phyloP scores from a whole-genome alignment of 1,140 invertebrate species.

The Nephila pilipes region DNA sequence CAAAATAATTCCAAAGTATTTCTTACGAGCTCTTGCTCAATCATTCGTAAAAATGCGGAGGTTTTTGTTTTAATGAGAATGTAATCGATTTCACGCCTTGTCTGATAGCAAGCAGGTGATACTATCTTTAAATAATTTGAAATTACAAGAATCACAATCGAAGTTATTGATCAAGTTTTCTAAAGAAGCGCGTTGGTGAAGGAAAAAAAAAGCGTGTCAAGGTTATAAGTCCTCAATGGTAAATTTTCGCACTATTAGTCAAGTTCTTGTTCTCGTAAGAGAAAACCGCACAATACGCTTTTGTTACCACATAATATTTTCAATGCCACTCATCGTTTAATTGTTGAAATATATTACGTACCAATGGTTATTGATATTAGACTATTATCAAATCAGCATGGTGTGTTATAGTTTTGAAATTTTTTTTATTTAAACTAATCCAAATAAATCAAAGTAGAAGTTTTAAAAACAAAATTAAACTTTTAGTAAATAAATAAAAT shows the following conservation, averaged over 20 bases:
- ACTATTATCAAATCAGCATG: no score
- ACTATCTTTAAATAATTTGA: neutral
- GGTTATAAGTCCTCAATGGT: neutral
- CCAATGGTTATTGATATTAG: no score
- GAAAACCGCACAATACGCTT: neutral
- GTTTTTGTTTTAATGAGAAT: conserved; percentile 29
- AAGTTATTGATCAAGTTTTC: conserved; percentile 28
- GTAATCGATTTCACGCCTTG: conserved; percentile 51
- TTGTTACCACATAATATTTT: neutral
- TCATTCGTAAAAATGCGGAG: neutral
- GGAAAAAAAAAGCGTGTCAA: conserved; percentile 14
- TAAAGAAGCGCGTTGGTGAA: conserved; percentile 9
- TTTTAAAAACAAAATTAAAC: no score
- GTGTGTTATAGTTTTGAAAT: no score
- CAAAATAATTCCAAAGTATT: neutral
- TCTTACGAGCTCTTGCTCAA: neutral
- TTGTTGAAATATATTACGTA: no score
- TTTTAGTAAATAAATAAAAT: no score
- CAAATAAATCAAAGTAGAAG: no score
- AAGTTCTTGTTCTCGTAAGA: neutral
- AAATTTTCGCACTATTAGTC: neutral
- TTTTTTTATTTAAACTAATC: no score
- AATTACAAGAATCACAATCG: neutral
- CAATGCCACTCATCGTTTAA: neutral
- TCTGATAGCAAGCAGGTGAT: neutral